A percentile compares a stretch with the other conserved stretches of the same genome.
Evolutionary conservation across 2,113 vertebrate species (phyloP).

Genomic region (Nycticebus coucang): DNA sequence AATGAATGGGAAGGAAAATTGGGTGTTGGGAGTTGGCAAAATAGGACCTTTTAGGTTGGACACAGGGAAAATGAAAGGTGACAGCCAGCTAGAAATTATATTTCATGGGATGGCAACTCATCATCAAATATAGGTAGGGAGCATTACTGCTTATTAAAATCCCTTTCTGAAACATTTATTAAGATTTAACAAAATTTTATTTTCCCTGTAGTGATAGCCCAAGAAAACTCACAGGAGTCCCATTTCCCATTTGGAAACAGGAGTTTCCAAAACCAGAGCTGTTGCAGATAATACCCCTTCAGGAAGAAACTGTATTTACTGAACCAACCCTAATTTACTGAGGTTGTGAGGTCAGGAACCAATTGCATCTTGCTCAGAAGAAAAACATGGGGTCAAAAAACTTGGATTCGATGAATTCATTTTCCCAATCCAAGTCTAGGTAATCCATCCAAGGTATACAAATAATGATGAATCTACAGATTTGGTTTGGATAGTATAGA

Average conservation of each 20-base stretch:
- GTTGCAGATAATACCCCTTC: background rate
- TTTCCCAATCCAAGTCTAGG: background rate
- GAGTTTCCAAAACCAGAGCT: no score
- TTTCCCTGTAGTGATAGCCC: conserved; percentile 14
- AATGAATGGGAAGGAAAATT: conserved; percentile 57
- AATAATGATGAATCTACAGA: background rate
- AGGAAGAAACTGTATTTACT: background rate
- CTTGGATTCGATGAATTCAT: background rate
- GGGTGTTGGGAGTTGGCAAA: conserved; percentile 44
- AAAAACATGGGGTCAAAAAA: background rate
- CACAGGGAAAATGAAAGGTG: conserved; percentile 46
- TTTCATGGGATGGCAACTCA: conserved; percentile 31
- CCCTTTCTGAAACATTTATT: conserved; percentile 55
- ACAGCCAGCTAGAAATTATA: conserved; percentile 48
- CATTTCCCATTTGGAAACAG: background rate
- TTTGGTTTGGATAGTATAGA: no score
- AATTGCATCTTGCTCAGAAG: background rate
- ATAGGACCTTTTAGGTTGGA: conserved; percentile 45
- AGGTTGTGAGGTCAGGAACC: background rate
- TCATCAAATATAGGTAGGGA: conserved; percentile 38
- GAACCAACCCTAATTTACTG: background rate
- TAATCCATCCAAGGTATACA: background rate
- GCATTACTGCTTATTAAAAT: conserved; percentile 35
- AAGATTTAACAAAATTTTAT: background rate
- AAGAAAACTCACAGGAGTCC: background rate